Evolutionary conservation across 2,797 vertebrate genomes (phyloP), one percentile per base, ranked within the genome.

Genomic region (Pantherophis alleghaniensis): DNA sequence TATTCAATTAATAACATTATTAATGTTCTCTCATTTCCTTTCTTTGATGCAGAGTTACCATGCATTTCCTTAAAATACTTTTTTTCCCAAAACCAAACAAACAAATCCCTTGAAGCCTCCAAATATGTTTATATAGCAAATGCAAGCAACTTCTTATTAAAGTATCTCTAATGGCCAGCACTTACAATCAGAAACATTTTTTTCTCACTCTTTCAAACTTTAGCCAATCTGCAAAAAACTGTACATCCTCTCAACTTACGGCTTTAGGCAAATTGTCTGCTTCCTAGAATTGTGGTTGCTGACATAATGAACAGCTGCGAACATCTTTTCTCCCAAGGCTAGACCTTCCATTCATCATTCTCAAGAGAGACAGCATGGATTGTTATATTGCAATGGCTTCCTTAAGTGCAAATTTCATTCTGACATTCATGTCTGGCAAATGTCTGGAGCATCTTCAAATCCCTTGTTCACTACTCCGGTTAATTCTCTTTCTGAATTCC

Each of bases 261-360:
- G 88, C 74, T 88, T 74, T 6, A 22, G 92, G 91, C 61, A 60
- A 37, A 0, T 0, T 20, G 1, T 20, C 87, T 92, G 74, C 91
- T 91, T 66, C 42, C 55, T 7, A 24, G 26, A 32, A 86, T 60
- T 91, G 37, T 83, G n/a, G 59, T 59, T 55, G 69, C 53, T 66
- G 32, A 28, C 22, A 86, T 92, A 89, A 93, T 86, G 74, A 86
- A 90, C 74, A 92, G 91, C 61, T 87, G 90, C 47, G 91, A 90
- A 90, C 79, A 92, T 89, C 57, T 90, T 74, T 20, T 89, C 88
- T 89, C 89, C 0, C 0, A 0, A 57, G 86, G 60, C 60, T 56
- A 90, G 28, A 42, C 89, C 26, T 94, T 86, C 90, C 22, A 37
- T 12, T 22, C 0, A 0, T 32, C 0, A 0, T n/a, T 16, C 1